Base-by-base conservation (phyloP, 2,113 vertebrate genomes). In the Oreotrochilus melanogaster region DNA sequence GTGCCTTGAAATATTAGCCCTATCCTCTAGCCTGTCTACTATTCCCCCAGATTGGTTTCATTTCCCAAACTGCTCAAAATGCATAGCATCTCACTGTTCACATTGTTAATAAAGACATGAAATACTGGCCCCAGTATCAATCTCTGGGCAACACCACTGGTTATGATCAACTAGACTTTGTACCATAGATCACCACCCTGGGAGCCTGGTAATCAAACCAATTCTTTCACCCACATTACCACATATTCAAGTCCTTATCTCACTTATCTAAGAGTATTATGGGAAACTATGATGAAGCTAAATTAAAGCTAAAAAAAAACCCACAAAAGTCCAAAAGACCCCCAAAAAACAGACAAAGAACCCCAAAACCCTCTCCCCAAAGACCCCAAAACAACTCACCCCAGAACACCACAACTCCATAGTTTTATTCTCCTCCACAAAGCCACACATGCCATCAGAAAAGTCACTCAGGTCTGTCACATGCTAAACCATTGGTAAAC, bases 361-460 rank as follows among this genome's bases (percentile, higher is more conserved):
- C 14, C 14, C 16, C 24, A 39, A 62, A 60, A 39, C 35, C 4
- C 16, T 27, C 21, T 2, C 18, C 15, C 4, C 3, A 67, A 50
- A 51, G 13, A 0, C 0, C 11, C n/a, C 12, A 61, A 69, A 73
- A 1, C 6, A 45, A 30, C 6, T 23, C 16, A 45, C 7, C 6
- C 9, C 27, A 31, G 65, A 65, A 18, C 11, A 45, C 28, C 5
- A 35, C 30, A 73, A 64, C 9, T 83, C 43, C 35, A 53, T 1
- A 4, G 37, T 16, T 45, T 61, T 65, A 30, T 5, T 28, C 19
- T 66, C 69, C 9, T 45, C 19, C 25, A 24, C 33, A 58, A 24
- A 42, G 37, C 8, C 27, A 71, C 21, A 54, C 8, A 45, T 30
- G 8, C 48, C 3, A 4, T 56, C 62, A 69, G 48, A 72, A 58